These are phyloP conservation scores for Caenorhabditis elegans DNA, from an alignment of 1,140 invertebrate genomes.

Conservation along the genomic window WBcel235 BX284602.5:8403001-8403500, in stretches of 20 bases:
- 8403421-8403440: too few relatives aligned
- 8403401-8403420: too few relatives aligned
- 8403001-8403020: neutral
- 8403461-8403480: too few relatives aligned
- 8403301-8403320: conserved; percentile 43
- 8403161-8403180: conserved; percentile 39
- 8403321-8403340: neutral
- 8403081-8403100: conserved; percentile 40
- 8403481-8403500: too few relatives aligned
- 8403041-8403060: conserved; percentile 29
- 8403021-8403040: conserved; percentile 42
- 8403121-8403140: conserved; percentile 44
- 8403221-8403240: conserved; percentile 33
- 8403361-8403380: conserved; percentile 50
- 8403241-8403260: neutral
- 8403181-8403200: conserved; percentile 46
- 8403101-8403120: neutral
- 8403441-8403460: too few relatives aligned
- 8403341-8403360: conserved; percentile 41
- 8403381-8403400: conserved; percentile 51
- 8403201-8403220: conserved; percentile 43
- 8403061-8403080: conserved; percentile 46
- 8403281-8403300: conserved; percentile 35
- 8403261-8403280: neutral
- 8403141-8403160: conserved; percentile 51